Evolutionary conservation across 2,888 invertebrate genomes (phyloP), one percentile per base, ranked within the genome.

Genomic region (Plagodis pulveraria): DNA sequence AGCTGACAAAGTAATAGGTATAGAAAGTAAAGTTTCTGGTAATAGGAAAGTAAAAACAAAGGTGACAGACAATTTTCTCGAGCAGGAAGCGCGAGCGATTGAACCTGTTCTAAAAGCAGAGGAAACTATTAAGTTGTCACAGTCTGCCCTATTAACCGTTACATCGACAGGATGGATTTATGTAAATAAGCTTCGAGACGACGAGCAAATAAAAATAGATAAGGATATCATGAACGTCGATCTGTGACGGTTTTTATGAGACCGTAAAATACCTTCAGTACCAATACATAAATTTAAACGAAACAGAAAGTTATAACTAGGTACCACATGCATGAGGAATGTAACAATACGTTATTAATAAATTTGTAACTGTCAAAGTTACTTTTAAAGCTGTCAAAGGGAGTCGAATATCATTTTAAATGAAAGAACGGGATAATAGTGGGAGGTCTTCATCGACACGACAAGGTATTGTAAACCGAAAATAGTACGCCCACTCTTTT

Each of bases 121-220:
- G 89, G 89, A 91, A 89, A 84, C 89, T 84, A 90, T 91, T 87
- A 91, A 90, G 77, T 86, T 89, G 89, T 91, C 91, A 79, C 76
- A 81, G 74, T 70, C 72, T 75, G 73, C 70, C 73, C 82, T 83
- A 86, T 88, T 82, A 85, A 77, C 72, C 77, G 80, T 78, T 76
- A 76, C 81, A 81, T 82, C 80, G 82, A 82, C 78, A 75, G 80
- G 83, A 86, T 79, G 80, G 83, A 89, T 89, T 89, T 84, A 89
- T 83, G 74, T 73, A 69, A 73, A 72, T 72, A 74, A 71, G 69
- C 50, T 50, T 47, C 58, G 48, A 60, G 50, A 55, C 49, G 58
- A 43, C n/a, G 64, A 66, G 59, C 49, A 57, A 66, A 75, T 76
- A 75, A 77, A 82, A 82, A 84, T 83, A 86, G 79, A 80, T 67